Evolutionary conservation across 2,113 vertebrate genomes (phyloP), one percentile per base, ranked within the genome.

Genomic region (Sorex araneus): DNA sequence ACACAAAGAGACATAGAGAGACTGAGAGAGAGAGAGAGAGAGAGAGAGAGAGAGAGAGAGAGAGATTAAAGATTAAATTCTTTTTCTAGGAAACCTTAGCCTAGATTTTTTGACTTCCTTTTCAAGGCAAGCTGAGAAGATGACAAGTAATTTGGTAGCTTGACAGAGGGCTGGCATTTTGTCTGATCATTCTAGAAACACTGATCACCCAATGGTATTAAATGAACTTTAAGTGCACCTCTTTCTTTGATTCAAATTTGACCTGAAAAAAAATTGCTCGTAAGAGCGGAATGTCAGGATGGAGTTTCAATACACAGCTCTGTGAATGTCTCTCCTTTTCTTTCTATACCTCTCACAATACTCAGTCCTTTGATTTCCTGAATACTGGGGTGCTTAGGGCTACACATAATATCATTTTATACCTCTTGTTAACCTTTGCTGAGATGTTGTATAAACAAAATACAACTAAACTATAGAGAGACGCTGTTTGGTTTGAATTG

Each of bases 191-290:
- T 60, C 69, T 74, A 32, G 82, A 50, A 75, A 79, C n/a, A 54
- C 32, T 2, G 9, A 64, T 85, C 57, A 70, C 57, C 30, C 18
- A n/a, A 32, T 15, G 18, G 71, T 36, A 69, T 43, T 92, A 84
- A 84, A 69, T 27, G 21, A 89, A 54, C 36, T 82, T 84, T 66
- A 89, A 66, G 47, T 86, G 63, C 6, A 25, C 10, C 0, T n/a
- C 19, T 92, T 87, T 81, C 90, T 87, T 84, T 81, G 43, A 88
- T 76, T 94, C 32, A 75, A 36, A 82, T 85, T 47, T 93, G 87
- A 77, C 82, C 66, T 78, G 43, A 60, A 60, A 90, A 89, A 50
- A 60, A 82, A 60, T n/a, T 91, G 34, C 60, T 87, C 16, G 6
- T 43, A 66, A 95, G 88, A 88, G 28, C 50, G 21, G 13, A 86